A percentile compares a stretch with the other conserved stretches of the same genome.
Evolutionary conservation across 2,113 vertebrate species (phyloP).

Genomic region (Suricata suricatta): DNA sequence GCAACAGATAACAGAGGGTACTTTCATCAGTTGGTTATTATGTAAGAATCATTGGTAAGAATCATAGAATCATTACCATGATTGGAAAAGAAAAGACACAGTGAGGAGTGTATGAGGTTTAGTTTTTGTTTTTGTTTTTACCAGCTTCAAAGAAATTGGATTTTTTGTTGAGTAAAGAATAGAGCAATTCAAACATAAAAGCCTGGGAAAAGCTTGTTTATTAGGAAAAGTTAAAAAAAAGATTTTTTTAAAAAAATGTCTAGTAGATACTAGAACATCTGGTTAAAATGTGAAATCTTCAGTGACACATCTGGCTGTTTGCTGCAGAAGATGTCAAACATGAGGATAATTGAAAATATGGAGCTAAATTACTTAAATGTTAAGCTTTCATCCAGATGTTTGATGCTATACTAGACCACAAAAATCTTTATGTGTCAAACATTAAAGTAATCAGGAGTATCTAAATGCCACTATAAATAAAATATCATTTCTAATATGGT

Average conservation of each 20-base stretch:
- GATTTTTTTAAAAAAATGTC: neutral
- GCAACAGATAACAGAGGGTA: neutral
- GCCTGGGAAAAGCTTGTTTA: conserved; percentile 72
- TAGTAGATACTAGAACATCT: conserved; percentile 46
- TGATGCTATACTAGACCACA: neutral
- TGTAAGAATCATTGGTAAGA: neutral
- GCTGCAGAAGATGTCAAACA: conserved; percentile 34
- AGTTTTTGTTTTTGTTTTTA: neutral
- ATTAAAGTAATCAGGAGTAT: conserved; percentile 19
- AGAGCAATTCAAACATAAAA: conserved; percentile 53
- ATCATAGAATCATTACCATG: conserved; percentile 40
- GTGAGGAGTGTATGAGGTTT: conserved; percentile 28
- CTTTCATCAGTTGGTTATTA: neutral
- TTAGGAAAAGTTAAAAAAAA: conserved; percentile 69
- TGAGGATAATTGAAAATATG: conserved; percentile 52
- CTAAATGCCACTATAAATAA: conserved; percentile 32
- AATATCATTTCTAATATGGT: neutral
- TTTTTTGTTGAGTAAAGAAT: conserved; percentile 64
- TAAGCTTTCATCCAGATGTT: conserved; percentile 62
- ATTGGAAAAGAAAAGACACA: conserved; percentile 58
- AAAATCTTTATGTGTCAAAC: conserved; percentile 3
- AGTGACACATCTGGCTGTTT: conserved; percentile 54
- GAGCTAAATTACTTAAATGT: conserved; percentile 54
- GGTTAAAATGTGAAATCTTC: conserved; percentile 46
- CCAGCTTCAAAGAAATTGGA: conserved; percentile 15